Base-by-base conservation (phyloP, 2,113 vertebrate species). In the Isurus oxyrinchus region DNA sequence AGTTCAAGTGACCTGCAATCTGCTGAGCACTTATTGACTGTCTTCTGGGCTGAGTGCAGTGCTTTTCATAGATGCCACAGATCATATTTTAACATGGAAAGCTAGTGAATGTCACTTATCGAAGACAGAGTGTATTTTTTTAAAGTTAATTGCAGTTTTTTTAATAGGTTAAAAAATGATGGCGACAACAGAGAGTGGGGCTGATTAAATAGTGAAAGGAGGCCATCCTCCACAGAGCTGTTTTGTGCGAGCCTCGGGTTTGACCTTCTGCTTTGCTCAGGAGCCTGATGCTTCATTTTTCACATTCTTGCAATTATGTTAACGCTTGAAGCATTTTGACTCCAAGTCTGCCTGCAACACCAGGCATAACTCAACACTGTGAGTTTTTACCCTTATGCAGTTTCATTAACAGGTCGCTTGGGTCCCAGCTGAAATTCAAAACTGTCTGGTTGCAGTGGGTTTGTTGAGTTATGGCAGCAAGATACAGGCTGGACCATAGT, bases 271-370 rank as follows among this genome's bases (percentile, higher is more conserved):
- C 98, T 99, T 98, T 97, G 98, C 98, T 98, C 98, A 98, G 98
- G 98, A 99, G 98, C 98, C 98, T 98, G 97, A 98, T 97, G 98
- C 99, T 99, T 99, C 98, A 99, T 99, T 99, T 99, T 99, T 99
- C 98, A 99, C 99, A 99, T 99, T 99, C 99, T 99, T 99, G 98
- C 99, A 99, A 99, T 99, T 99, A 99, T 98, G 98, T 99, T 99
- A 99, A 99, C 98, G 99, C 99, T 99, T 98, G 98, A 99, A 99
- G 99, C 98, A 98, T 98, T 99, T 98, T 98, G 98, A 98, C 98
- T 99, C 98, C 97, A 98, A 98, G 98, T 99, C 98, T 98, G 98
- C 98, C 98, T 98, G 98, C 98, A 98, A 98, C 98, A 98, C 98
- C 98, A 98, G 97, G 98, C 98, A 98, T 98, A 98, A 98, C 98